Conservation (phyloP, 2,113 vertebrate genomes). For the Calidris pygmaea region DNA sequence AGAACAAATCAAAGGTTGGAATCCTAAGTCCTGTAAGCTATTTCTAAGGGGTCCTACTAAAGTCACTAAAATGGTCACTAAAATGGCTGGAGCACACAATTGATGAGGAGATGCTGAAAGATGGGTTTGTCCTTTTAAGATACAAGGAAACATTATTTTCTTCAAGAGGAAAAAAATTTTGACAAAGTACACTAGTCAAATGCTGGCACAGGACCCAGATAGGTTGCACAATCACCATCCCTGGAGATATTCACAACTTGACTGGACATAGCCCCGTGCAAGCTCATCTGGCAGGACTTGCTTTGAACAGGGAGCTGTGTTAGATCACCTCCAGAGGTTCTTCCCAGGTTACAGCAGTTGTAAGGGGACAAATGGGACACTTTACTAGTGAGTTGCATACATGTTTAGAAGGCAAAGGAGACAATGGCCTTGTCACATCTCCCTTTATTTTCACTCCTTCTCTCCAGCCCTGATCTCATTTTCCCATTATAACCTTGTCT, state of each 20-base stretch:
- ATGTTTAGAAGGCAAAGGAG: background rate
- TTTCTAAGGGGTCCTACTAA: background rate
- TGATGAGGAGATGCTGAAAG: background rate
- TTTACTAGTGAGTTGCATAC: background rate
- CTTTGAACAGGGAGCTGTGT: background rate
- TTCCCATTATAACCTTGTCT: background rate
- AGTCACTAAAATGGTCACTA: background rate
- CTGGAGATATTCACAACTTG: background rate
- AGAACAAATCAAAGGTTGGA: background rate
- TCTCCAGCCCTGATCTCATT: background rate
- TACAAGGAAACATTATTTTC: background rate
- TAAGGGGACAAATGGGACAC: background rate
- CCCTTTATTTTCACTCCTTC: background rate
- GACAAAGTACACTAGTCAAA: background rate
- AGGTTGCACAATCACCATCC: background rate
- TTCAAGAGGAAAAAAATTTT: background rate
- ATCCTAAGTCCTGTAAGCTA: background rate
- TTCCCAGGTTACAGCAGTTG: background rate
- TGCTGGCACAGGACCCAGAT: background rate
- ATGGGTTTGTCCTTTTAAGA: background rate
- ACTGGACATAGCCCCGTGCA: background rate
- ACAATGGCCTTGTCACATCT: accelerated
- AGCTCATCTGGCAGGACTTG: background rate
- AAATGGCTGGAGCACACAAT: background rate
- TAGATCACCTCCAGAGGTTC: background rate